These are phyloP conservation scores for Hoplodrina ambigua DNA, from an alignment of 2,888 invertebrate species.

Conservation along the genomic window DNA sequence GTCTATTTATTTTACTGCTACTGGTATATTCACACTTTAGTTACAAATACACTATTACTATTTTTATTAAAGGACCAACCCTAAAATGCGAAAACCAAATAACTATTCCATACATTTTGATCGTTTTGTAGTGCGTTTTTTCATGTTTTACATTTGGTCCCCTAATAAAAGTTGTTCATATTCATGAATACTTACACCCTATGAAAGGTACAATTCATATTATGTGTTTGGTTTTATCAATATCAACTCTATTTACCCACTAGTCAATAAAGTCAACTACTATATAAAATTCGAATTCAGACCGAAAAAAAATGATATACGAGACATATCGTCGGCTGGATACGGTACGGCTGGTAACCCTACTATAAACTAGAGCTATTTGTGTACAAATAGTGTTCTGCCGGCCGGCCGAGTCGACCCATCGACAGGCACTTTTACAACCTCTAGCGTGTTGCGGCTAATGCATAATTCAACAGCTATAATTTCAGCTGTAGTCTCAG, in stretches of 20 bases:
- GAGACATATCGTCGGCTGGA: constrained; percentile 22
- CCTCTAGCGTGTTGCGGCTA: constrained; percentile 76
- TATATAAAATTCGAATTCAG: constrained; percentile 45
- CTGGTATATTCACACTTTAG: not conserved
- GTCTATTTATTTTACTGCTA: not conserved
- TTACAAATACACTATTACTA: not conserved
- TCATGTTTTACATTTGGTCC: too few relatives aligned
- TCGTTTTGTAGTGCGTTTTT: too few relatives aligned
- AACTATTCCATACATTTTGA: too few relatives aligned
- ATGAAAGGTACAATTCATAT: not conserved
- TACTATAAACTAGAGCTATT: constrained; percentile 55
- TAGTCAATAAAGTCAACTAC: constrained; percentile 13
- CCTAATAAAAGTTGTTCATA: too few relatives aligned
- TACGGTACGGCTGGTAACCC: constrained; percentile 41
- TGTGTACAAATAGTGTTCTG: constrained; percentile 66
- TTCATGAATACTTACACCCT: too few relatives aligned
- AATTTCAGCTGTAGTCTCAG: constrained; percentile 84
- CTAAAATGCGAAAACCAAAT: too few relatives aligned
- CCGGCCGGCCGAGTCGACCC: constrained; percentile 56
- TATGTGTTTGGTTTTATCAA: constrained; percentile 15
- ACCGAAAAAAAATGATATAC: constrained; percentile 35
- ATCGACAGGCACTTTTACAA: constrained; percentile 80
- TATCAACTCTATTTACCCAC: constrained; percentile 20
- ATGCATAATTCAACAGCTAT: constrained; percentile 88
- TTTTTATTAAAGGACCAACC: too few relatives aligned